These are phyloP conservation scores for Hipparchia semele DNA, from an alignment of 2,888 invertebrate genomes.

Conservation along the genomic window DNA sequence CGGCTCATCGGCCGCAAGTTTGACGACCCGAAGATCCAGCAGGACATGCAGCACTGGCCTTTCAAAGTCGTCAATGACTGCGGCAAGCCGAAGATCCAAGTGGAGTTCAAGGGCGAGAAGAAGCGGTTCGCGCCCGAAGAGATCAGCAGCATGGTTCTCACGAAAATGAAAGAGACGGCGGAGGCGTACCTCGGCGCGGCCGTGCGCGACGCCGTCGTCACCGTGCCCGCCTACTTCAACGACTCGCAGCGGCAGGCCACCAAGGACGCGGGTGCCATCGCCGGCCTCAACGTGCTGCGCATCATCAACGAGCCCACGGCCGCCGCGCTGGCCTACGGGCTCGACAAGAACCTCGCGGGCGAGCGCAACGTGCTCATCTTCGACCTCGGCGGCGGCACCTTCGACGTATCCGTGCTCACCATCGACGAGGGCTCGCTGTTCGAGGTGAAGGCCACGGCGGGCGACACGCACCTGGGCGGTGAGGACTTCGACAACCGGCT, in stretches of 20 bases:
- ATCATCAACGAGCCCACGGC: constrained; percentile 93
- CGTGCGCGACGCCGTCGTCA: constrained; percentile 89
- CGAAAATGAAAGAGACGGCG: constrained; percentile 85
- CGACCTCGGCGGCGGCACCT: constrained; percentile 87
- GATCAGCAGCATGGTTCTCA: constrained; percentile 86
- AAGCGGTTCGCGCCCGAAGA: constrained; percentile 88
- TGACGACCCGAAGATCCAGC: constrained; percentile 89
- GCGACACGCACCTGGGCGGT: constrained; percentile 92
- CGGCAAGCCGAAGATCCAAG: constrained; percentile 87
- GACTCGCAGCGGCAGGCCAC: constrained; percentile 90
- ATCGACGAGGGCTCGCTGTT: constrained; percentile 91
- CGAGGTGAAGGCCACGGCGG: constrained; percentile 92
- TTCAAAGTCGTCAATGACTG: constrained; percentile 87
- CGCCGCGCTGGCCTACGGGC: constrained; percentile 88
- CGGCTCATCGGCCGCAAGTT: constrained; percentile 91
- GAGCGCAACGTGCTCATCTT: constrained; percentile 86
- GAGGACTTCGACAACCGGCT: constrained; percentile 87
- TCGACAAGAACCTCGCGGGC: constrained; percentile 86
- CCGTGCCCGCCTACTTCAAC: constrained; percentile 91
- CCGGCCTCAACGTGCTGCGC: constrained; percentile 90
- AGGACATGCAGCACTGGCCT: constrained; percentile 93
- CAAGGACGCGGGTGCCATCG: constrained; percentile 91
- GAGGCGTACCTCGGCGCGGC: constrained; percentile 87
- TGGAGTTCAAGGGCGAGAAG: constrained; percentile 85
- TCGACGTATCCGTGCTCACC: constrained; percentile 92